phyloP scores from a whole-genome alignment of 2,797 vertebrate genomes.

The Paramormyrops hopkinsi region DNA sequence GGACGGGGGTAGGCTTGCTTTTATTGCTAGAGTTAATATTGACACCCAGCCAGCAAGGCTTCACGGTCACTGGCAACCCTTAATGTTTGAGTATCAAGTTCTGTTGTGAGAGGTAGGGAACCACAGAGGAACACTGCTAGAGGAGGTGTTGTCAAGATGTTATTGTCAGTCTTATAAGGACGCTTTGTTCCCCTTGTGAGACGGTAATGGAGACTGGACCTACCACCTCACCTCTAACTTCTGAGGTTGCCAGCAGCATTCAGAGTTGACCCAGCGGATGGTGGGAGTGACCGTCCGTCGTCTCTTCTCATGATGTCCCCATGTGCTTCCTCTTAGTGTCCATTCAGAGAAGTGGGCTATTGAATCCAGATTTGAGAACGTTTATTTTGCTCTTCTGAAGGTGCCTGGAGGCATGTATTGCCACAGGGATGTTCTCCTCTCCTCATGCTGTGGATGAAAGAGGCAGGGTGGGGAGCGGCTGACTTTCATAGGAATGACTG shows the following conservation, averaged over 20 bases:
- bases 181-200: not conserved
- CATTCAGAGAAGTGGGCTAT: slow-evolving; percentile 15
- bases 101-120: not conserved
- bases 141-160: not conserved
- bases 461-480: not conserved
- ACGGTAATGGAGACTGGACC: not conserved
- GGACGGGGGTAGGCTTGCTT: slow-evolving; percentile 14
- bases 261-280: slow-evolving; percentile 24
- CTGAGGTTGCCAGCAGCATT: not conserved
- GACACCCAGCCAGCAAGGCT: slow-evolving; percentile 8
- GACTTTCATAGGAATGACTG: slow-evolving; percentile 16
- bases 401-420: not conserved
- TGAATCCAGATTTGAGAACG: slow-evolving; percentile 26
- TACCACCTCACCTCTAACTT: not conserved
- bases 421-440: not conserved
- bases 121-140: not conserved
- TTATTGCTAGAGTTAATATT: slow-evolving; percentile 23
- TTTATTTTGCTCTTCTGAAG: slow-evolving; percentile 11
- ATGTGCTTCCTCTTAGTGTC: slow-evolving; percentile 9
- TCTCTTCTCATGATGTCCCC: not conserved
- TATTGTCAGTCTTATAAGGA: not conserved
- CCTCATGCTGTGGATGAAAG: slow-evolving; percentile 9
- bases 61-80: slow-evolving; percentile 1
- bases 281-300: not conserved
- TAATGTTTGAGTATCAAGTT: slow-evolving; percentile 16